Conservation (phyloP, 2,888 invertebrate species). For the Nymphalis urticae region DNA sequence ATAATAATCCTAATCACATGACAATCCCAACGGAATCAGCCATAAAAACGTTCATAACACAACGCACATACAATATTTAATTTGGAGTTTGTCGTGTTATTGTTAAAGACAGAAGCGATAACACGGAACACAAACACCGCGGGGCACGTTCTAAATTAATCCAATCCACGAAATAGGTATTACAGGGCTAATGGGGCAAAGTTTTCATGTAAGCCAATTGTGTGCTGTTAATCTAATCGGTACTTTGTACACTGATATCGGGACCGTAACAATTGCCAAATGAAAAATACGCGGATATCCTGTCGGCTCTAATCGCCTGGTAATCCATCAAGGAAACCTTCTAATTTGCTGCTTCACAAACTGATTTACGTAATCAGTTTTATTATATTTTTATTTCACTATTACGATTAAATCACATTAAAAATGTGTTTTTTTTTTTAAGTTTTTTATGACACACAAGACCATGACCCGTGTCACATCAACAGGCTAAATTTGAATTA, state of each 20-base stretch:
- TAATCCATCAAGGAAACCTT: constrained; percentile 71
- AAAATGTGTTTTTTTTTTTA: background rate
- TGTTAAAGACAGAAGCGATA: constrained; percentile 61
- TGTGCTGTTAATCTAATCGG: constrained; percentile 76
- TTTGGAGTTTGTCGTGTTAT: constrained; percentile 56
- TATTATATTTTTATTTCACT: background rate
- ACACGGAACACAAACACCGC: constrained; percentile 61
- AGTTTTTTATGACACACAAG: background rate
- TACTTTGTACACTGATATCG: constrained; percentile 71
- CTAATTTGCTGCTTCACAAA: constrained; percentile 38
- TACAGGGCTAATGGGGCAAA: constrained; percentile 47
- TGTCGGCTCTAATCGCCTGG: constrained; percentile 70
- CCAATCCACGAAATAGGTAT: constrained; percentile 61
- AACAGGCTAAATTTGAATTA: no score
- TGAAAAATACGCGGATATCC: constrained; percentile 79
- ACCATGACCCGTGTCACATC: no score
- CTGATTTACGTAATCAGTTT: background rate
- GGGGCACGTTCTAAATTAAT: constrained; percentile 67
- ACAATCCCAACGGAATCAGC: background rate
- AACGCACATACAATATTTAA: constrained; percentile 49
- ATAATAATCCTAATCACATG: background rate
- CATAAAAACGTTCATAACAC: constrained; percentile 22
- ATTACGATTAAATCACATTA: background rate
- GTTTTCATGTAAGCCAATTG: constrained; percentile 78
- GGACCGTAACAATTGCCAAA: constrained; percentile 71